Percentiles rank a stretch among this genome's conserved stretches.
phyloP scores from a whole-genome alignment of 35 echinoderm and acorn worm genomes.

The Heliocidaris erythrogramma region DNA sequence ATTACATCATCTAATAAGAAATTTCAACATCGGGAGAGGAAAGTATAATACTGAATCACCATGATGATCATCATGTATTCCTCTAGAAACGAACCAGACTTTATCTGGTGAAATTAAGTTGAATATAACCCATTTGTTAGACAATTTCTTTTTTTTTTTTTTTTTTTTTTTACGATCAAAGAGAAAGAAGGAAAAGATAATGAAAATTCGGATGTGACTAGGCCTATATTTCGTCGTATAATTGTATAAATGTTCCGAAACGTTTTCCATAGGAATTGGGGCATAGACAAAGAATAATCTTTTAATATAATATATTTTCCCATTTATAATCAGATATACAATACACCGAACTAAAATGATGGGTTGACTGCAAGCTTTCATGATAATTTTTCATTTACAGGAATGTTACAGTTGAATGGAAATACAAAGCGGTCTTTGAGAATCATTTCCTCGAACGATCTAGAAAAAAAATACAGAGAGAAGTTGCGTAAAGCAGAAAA shows the following conservation, averaged over 20 bases:
- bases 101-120: neutral
- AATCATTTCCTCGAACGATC: neutral
- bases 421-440: neutral
- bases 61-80: neutral
- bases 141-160: too few species aligned
- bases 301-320: too few species aligned
- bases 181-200: too few species aligned
- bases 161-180: too few species aligned
- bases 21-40: neutral
- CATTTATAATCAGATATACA: too few species aligned
- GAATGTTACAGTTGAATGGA: too few species aligned
- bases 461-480: neutral
- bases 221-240: neutral
- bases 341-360: too few species aligned
- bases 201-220: neutral
- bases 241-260: neutral
- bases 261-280: neutral
- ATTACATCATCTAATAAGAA: neutral
- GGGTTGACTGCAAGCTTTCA: too few species aligned
- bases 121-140: neutral
- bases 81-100: neutral
- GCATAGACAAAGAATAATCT: neutral
- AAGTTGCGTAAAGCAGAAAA: neutral
- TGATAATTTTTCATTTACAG: too few species aligned
- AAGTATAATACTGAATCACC: neutral